A percentile compares a stretch with the other conserved stretches of the same genome.
Conservation (phyloP, 1,140 invertebrate species). For the Rhysida immarginata region DNA sequence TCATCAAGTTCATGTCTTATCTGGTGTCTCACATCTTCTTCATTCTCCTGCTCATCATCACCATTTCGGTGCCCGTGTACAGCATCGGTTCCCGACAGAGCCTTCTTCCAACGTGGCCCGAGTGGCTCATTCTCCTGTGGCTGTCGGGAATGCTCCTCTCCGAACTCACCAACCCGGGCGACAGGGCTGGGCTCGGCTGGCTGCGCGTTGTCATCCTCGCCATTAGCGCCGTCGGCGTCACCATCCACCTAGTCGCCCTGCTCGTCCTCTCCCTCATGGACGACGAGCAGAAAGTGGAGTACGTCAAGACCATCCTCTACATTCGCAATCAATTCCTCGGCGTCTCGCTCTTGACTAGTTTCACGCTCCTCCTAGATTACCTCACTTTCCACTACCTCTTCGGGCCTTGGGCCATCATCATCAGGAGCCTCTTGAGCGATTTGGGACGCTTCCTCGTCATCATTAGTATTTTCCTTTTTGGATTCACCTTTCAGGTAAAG, state of each 20-base stretch:
- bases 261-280: constrained; percentile 35
- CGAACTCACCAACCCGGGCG: constrained; percentile 90
- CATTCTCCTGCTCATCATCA: constrained; percentile 77
- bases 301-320: constrained; percentile 75
- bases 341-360: constrained; percentile 80
- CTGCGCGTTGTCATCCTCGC: constrained; percentile 60
- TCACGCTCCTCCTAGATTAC: constrained; percentile 93
- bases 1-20: constrained; percentile 99
- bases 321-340: constrained; percentile 92
- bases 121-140: constrained; percentile 91
- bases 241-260: constrained; percentile 66
- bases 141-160: constrained; percentile 86
- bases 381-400: constrained; percentile 97
- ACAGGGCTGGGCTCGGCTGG: constrained; percentile 64
- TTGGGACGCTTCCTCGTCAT: constrained; percentile 91
- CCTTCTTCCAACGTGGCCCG: constrained; percentile 44
- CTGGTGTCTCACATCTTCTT: constrained; percentile 95
- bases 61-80: constrained; percentile 74
- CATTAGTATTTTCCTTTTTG: constrained; percentile 90
- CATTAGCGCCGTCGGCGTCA: constrained; percentile 82
- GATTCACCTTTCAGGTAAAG: constrained; percentile 91
- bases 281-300: constrained; percentile 36
- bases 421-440: constrained; percentile 46
- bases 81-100: constrained; percentile 30
- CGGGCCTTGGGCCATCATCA: constrained; percentile 80